phyloP scores from a whole-genome alignment of 2,888 invertebrate species.

The Gerris lacustris region DNA sequence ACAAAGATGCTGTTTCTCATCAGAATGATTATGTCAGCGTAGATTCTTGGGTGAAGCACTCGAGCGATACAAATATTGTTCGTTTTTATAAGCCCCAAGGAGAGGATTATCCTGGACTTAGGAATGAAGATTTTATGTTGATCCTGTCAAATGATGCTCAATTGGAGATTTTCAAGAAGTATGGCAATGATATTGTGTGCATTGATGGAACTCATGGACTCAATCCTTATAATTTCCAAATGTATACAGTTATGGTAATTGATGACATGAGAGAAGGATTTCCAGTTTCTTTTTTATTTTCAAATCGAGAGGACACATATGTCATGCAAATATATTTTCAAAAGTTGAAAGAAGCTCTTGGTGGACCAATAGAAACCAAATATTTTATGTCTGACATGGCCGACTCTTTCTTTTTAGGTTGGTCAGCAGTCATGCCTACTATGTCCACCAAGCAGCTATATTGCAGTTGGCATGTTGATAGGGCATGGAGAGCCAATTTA shows the following conservation, averaged over 20 bases:
- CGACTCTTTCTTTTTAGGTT: slow-evolving; percentile 29
- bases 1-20: not conserved
- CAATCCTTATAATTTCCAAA: slow-evolving; percentile 27
- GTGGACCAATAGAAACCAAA: slow-evolving; percentile 20
- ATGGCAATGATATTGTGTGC: slow-evolving; percentile 19
- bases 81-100: slow-evolving; percentile 22
- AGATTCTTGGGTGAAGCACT: slow-evolving; percentile 13
- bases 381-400: slow-evolving; percentile 31
- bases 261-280: slow-evolving; percentile 29
- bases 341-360: slow-evolving; percentile 18
- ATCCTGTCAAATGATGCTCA: slow-evolving; percentile 21
- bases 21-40: not conserved
- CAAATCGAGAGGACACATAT: slow-evolving; percentile 26
- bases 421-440: slow-evolving; percentile 27
- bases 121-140: slow-evolving; percentile 16
- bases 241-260: slow-evolving; percentile 27
- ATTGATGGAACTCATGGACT: slow-evolving; percentile 25
- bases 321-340: slow-evolving; percentile 27
- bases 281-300: slow-evolving; percentile 28
- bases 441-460: slow-evolving; percentile 20
- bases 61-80: not conserved
- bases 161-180: slow-evolving; percentile 16
- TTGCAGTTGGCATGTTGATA: slow-evolving; percentile 31
- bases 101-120: slow-evolving; percentile 17
- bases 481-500: slow-evolving; percentile 26